phyloP scores from a whole-genome alignment of 2,113 vertebrate genomes.

The Entomyzon cyanotis region DNA sequence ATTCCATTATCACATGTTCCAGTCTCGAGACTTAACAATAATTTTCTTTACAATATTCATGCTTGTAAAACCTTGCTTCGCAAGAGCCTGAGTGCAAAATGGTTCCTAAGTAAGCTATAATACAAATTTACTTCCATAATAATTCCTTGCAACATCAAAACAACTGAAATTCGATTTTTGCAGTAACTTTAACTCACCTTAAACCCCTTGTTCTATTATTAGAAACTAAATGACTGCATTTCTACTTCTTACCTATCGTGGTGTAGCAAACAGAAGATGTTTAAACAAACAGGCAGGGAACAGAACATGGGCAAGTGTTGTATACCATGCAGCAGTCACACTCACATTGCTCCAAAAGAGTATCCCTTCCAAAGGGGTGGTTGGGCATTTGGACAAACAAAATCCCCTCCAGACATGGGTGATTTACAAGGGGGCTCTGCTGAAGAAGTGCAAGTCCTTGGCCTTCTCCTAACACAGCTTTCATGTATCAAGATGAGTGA shows the following conservation, averaged over 20 bases:
- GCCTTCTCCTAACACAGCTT: not conserved
- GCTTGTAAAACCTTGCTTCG: not conserved
- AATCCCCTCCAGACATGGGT: not conserved
- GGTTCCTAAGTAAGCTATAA: not conserved
- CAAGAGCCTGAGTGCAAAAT: not conserved
- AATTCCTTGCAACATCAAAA: not conserved
- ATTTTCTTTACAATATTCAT: not conserved
- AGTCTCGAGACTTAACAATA: not conserved
- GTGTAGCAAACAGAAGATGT: not conserved
- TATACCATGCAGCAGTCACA: accelerated
- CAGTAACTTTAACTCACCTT: not conserved
- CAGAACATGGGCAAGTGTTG: not conserved
- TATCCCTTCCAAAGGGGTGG: not conserved
- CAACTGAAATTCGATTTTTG: not conserved
- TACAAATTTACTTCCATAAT: not conserved
- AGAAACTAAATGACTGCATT: not conserved
- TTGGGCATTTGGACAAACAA: not conserved
- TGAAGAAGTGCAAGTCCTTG: not conserved
- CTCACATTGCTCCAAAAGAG: too few relatives aligned
- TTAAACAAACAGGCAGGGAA: not conserved
- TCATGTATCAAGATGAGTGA: accelerated
- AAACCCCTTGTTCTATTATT: not conserved
- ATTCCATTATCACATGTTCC: not conserved
- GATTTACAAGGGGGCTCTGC: not conserved
- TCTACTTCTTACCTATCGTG: not conserved